A percentile compares a stretch with the other conserved stretches of the same genome.
Conservation (phyloP, 2,797 vertebrate species). For the Scolopax rusticola region DNA sequence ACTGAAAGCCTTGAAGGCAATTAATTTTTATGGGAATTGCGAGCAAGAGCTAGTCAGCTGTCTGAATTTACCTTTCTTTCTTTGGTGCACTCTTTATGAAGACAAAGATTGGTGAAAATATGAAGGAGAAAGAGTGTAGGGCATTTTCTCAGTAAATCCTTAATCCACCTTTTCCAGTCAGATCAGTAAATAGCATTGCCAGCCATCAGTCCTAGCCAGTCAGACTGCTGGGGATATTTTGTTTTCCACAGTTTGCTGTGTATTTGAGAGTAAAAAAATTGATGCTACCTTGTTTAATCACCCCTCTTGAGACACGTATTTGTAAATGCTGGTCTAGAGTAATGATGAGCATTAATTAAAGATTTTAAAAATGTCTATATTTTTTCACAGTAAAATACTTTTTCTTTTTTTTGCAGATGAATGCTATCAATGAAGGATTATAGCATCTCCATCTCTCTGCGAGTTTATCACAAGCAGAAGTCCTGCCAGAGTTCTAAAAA, state of each 20-base stretch:
- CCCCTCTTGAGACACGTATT: background rate
- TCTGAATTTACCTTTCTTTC: background rate
- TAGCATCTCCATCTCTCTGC: background rate
- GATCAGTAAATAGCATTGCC: background rate
- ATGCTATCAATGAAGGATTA: background rate
- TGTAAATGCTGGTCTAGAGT: background rate
- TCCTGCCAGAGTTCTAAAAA: background rate
- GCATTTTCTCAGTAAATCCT: background rate
- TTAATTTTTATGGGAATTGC: background rate
- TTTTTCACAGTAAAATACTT: background rate
- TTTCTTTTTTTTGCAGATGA: background rate
- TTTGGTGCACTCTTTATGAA: background rate
- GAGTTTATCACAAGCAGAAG: background rate
- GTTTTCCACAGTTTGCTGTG: background rate
- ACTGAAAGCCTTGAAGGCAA: background rate
- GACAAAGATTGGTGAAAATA: background rate
- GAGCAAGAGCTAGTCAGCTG: background rate
- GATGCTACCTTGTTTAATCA: background rate
- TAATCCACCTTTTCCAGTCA: background rate
- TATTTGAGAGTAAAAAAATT: background rate
- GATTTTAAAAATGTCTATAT: background rate
- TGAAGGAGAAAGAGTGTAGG: background rate
- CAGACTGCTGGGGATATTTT: background rate
- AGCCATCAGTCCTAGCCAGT: background rate
- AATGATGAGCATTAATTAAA: background rate